These are phyloP conservation scores for Astyanax mexicanus DNA, from an alignment of 2,797 vertebrate genomes.

Conservation along the genomic window DNA sequence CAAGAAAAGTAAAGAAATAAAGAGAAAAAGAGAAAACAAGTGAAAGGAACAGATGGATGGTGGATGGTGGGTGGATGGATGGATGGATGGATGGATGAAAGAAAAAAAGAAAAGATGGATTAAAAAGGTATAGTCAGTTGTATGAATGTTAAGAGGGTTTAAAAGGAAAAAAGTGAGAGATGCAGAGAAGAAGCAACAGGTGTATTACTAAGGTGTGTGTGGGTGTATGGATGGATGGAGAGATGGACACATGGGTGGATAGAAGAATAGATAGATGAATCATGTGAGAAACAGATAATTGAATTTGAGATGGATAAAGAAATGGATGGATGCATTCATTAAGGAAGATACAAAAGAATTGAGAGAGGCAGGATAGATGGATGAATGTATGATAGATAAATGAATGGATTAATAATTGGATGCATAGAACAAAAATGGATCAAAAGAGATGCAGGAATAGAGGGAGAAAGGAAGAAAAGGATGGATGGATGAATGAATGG, in stretches of 20 bases:
- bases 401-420: no score
- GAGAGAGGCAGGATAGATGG: not conserved
- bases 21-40: no score
- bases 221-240: no score
- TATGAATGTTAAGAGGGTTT: not conserved
- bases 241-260: not conserved
- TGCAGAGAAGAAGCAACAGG: not conserved
- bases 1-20: no score
- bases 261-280: not conserved
- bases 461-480: not conserved
- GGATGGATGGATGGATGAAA: not conserved
- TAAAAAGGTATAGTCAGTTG: not conserved
- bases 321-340: not conserved
- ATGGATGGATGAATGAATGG: not conserved
- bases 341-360: not conserved
- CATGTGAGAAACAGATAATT: not conserved
- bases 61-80: not conserved
- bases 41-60: not conserved
- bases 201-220: no score
- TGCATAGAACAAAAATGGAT: no score
- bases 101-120: no score
- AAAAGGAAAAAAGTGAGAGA: not conserved
- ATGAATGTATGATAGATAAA: not conserved
- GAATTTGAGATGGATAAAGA: not conserved
- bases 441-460: no score